Percentiles rank a stretch among this genome's conserved stretches.
phyloP scores from a whole-genome alignment of 2,888 invertebrate species.

The Sminthurides aquaticus region DNA sequence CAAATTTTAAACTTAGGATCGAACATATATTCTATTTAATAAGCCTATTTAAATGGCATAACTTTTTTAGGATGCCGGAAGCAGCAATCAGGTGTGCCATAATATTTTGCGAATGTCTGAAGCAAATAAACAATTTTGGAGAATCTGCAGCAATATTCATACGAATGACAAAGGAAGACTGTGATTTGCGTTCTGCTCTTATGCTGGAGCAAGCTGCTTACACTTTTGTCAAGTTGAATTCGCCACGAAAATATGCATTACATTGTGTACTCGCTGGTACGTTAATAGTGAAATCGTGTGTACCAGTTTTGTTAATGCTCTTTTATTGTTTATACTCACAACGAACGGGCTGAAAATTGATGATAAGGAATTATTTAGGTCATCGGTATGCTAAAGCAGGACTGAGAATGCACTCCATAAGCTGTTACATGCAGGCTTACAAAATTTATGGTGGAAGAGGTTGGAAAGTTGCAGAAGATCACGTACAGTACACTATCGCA shows the following conservation, averaged over 20 bases:
- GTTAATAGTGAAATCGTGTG: too few relatives aligned
- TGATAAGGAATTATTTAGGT: too few relatives aligned
- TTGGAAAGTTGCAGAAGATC: conserved; percentile 90
- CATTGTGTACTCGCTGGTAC: conserved; percentile 85
- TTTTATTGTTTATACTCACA: too few relatives aligned
- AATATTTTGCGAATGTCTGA: conserved; percentile 78
- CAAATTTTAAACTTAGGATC: too few relatives aligned
- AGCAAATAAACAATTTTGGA: conserved; percentile 66
- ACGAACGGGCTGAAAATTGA: too few relatives aligned
- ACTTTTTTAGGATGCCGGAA: conserved; percentile 70
- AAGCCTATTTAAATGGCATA: too few relatives aligned
- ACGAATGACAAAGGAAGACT: conserved; percentile 92
- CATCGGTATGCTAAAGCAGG: conserved; percentile 90
- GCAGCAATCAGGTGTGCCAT: conserved; percentile 88
- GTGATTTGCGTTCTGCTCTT: conserved; percentile 89
- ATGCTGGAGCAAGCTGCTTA: conserved; percentile 91
- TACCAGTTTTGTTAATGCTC: too few relatives aligned
- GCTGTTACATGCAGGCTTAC: conserved; percentile 86
- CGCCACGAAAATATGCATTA: conserved; percentile 83
- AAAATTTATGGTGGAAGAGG: conserved; percentile 67
- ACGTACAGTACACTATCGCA: conserved; percentile 89
- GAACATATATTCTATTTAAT: too few relatives aligned
- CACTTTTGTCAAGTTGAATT: conserved; percentile 67
- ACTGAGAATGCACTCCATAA: conserved; percentile 81
- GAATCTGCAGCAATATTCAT: conserved; percentile 94